Conservation (phyloP, 2,113 vertebrate genomes). For the Paracanthobrama guichenoti region DNA sequence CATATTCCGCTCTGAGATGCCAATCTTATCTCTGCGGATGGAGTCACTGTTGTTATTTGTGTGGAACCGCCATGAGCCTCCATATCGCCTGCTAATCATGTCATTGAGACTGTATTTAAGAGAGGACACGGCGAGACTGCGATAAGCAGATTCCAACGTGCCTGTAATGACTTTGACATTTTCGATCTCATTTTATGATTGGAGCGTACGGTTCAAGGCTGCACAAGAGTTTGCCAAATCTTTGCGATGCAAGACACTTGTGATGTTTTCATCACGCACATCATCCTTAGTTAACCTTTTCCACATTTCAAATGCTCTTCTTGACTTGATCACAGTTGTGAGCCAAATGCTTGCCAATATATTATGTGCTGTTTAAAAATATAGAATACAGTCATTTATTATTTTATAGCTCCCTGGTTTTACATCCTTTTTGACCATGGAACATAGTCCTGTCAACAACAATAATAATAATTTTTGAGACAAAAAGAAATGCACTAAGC, state of each 20-base stretch:
- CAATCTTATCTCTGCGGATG: background rate
- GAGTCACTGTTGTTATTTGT: constrained; percentile 1
- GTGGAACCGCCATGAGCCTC: background rate
- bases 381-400: background rate
- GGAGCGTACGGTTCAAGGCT: constrained; percentile 14
- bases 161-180: constrained; percentile 32
- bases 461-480: background rate
- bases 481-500: background rate
- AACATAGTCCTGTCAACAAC: background rate
- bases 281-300: constrained; percentile 31
- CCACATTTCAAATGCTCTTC: background rate
- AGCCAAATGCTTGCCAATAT: background rate
- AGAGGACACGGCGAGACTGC: background rate
- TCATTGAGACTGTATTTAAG: constrained; percentile 34
- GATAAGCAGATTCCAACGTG: background rate
- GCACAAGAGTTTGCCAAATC: background rate
- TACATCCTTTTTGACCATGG: background rate
- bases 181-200: constrained; percentile 32
- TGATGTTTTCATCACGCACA: background rate
- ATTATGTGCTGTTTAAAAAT: background rate
- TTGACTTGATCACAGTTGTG: background rate
- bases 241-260: background rate
- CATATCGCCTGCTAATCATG: constrained; percentile 16
- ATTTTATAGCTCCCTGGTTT: background rate
- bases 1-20: background rate